Percentiles rank a stretch among this genome's conserved stretches.
phyloP scores from a whole-genome alignment of 2,113 vertebrate species.

The Mixornis gularis region DNA sequence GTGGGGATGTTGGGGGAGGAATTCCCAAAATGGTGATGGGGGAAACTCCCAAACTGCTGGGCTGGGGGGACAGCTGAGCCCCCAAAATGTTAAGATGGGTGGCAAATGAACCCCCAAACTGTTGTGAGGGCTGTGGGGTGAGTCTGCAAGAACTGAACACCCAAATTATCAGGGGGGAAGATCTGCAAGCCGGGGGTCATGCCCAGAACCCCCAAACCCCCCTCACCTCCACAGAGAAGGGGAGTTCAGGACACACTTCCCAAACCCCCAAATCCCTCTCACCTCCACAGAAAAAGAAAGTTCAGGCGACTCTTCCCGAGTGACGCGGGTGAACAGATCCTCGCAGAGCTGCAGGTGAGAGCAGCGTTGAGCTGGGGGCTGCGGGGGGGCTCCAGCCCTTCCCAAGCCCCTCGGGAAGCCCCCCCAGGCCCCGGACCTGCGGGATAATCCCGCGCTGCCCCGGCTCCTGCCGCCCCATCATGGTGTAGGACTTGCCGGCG shows the following conservation, averaged over 20 bases:
- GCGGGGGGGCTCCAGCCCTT: neutral
- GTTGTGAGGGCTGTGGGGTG: no score
- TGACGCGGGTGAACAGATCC: neutral
- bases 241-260: neutral
- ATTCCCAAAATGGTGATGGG: accelerated
- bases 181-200: accelerated
- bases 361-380: neutral
- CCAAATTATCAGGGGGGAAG: no score
- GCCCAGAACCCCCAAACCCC: neutral
- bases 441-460: neutral
- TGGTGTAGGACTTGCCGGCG: neutral
- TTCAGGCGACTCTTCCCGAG: neutral
- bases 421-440: neutral
- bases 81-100: neutral
- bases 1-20: neutral
- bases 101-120: no score
- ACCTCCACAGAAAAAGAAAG: neutral
- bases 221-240: neutral
- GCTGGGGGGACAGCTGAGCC: neutral
- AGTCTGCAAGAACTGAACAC: neutral
- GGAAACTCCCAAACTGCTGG: no score
- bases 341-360: neutral
- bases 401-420: neutral
- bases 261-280: neutral
- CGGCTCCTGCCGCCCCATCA: neutral